Evolutionary conservation across 1,140 invertebrate genomes (phyloP).

Genomic region (Drosophila repletoides): DNA sequence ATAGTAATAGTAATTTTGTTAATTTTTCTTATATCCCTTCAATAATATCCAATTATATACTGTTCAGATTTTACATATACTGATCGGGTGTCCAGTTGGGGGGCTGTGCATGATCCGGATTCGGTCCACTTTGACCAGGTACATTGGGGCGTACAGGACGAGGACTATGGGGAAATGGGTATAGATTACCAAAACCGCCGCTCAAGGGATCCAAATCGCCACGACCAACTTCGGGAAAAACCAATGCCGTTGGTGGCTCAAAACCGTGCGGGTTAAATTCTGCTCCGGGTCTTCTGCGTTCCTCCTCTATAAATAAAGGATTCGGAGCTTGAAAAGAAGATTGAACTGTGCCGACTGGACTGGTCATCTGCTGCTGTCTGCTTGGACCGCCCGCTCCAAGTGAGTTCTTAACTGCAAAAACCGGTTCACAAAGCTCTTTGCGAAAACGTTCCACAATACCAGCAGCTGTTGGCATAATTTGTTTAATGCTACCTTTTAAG

Average conservation of each 20-base stretch:
- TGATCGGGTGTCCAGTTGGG: slow-evolving; percentile 73
- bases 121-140: slow-evolving; percentile 83
- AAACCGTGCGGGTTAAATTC: neutral
- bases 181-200: slow-evolving; percentile 87
- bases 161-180: slow-evolving; percentile 83
- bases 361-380: slow-evolving; percentile 27
- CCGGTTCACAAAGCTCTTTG: slow-evolving; percentile 81
- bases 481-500: slow-evolving; percentile 77
- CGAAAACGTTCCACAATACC: slow-evolving; percentile 75
- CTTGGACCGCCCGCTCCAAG: neutral
- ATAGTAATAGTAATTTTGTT: no score
- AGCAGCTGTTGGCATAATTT: slow-evolving; percentile 81
- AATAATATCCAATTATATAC: no score
- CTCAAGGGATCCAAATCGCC: slow-evolving; percentile 89
- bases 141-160: slow-evolving; percentile 85
- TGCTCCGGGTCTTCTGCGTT: neutral
- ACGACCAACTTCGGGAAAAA: slow-evolving; percentile 84
- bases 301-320: slow-evolving; percentile 21
- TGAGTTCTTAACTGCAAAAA: slow-evolving; percentile 14
- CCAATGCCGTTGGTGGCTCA: slow-evolving; percentile 12
- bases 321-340: neutral
- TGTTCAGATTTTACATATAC: slow-evolving; percentile 1
- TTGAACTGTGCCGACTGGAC: no score
- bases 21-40: no score
- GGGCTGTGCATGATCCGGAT: slow-evolving; percentile 86